Evolutionary conservation across 1,140 invertebrate species (phyloP).

Genomic region (Stegodyphus dumicola): DNA sequence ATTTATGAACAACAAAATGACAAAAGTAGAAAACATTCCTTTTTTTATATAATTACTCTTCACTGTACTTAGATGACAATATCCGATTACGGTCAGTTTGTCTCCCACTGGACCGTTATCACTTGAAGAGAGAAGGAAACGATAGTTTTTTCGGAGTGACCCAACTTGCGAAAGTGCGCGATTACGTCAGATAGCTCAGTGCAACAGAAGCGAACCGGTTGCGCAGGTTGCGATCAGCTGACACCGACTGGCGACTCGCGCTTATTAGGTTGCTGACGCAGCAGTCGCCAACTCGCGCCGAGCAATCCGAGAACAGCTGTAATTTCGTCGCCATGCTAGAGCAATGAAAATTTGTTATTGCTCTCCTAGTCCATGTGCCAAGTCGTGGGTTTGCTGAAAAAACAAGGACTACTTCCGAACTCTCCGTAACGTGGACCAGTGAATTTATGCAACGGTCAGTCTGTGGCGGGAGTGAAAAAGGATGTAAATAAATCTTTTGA

Average conservation of each 20-base stretch:
- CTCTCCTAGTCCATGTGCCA: not conserved
- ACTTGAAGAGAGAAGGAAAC: slow-evolving; percentile 8
- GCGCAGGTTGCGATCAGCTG: slow-evolving; percentile 12
- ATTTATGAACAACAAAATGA: too few relatives aligned
- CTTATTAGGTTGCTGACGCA: slow-evolving; percentile 8
- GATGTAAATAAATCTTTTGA: too few relatives aligned
- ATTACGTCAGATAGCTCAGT: slow-evolving; percentile 2
- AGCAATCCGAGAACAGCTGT: not conserved
- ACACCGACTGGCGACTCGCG: not conserved
- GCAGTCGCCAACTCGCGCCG: slow-evolving; percentile 1
- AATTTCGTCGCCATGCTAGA: not conserved
- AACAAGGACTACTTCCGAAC: too few relatives aligned
- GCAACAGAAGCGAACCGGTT: not conserved
- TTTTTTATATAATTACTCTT: too few relatives aligned
- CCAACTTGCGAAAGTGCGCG: slow-evolving; percentile 29
- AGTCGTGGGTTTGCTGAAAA: too few relatives aligned
- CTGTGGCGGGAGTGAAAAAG: not conserved
- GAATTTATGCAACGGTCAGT: not conserved
- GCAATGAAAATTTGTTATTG: not conserved
- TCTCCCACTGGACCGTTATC: not conserved
- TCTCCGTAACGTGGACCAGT: not conserved
- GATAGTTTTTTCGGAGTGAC: slow-evolving; percentile 4
- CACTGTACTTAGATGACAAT: too few relatives aligned
- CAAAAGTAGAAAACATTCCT: too few relatives aligned
- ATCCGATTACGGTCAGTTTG: not conserved